phyloP scores from a whole-genome alignment of 1,140 invertebrate genomes.

The Eueides isabella region DNA sequence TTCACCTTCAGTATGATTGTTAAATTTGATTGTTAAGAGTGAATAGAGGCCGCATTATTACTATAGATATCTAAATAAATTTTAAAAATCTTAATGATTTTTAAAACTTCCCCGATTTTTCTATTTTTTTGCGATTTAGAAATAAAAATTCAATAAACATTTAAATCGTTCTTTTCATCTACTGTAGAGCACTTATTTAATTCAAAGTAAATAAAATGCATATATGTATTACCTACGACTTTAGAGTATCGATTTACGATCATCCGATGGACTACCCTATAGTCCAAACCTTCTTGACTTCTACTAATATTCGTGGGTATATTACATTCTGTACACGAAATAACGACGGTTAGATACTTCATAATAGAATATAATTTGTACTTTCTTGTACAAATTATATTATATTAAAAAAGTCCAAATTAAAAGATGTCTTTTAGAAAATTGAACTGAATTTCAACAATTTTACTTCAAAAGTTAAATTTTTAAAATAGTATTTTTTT shows the following conservation, averaged over 20 bases:
- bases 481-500: too few species aligned
- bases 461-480: too few species aligned
- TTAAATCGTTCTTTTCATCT: background rate
- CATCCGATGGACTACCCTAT: background rate
- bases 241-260: background rate
- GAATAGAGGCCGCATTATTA: too few species aligned
- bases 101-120: too few species aligned
- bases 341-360: background rate
- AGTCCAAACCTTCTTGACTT: background rate
- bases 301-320: background rate
- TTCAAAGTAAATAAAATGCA: background rate
- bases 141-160: background rate
- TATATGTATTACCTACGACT: background rate
- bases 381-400: too few species aligned
- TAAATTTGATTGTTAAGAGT: too few species aligned
- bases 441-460: too few species aligned
- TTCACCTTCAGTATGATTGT: too few species aligned
- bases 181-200: background rate
- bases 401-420: too few species aligned
- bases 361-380: background rate
- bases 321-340: background rate
- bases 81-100: too few species aligned
- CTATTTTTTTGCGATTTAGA: background rate
- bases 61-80: too few species aligned
- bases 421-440: too few species aligned